A percentile compares a stretch with the other conserved stretches of the same genome.
Evolutionary conservation across 2,113 vertebrate species (phyloP).

Genomic region (Xiphophorus hellerii): DNA sequence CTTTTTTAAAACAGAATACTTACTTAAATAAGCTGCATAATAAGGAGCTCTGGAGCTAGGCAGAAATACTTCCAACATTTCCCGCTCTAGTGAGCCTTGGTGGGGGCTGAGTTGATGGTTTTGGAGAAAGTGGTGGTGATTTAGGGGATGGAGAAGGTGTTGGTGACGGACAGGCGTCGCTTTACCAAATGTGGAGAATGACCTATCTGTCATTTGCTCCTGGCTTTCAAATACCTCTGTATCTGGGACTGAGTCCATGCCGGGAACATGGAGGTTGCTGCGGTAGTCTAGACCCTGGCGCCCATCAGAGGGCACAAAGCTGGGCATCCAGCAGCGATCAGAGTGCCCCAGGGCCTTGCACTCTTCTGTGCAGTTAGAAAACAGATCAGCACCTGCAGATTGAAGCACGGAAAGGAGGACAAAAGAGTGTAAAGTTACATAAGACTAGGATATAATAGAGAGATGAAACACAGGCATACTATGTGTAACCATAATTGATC

Average conservation of each 20-base stretch:
- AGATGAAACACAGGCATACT: background rate
- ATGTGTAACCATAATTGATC: too few species aligned
- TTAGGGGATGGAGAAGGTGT: constrained; percentile 53
- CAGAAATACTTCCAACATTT: constrained; percentile 94
- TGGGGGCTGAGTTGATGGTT: constrained; percentile 75
- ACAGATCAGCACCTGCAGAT: constrained; percentile 89
- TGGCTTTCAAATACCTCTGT: constrained; percentile 95
- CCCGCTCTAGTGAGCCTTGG: constrained; percentile 87
- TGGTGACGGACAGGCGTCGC: constrained; percentile 83
- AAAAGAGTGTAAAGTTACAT: background rate
- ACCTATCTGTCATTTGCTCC: constrained; percentile 88
- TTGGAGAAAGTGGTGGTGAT: constrained; percentile 60
- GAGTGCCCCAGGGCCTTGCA: constrained; percentile 99
- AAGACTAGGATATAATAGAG: background rate
- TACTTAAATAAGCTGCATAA: constrained; percentile 95
- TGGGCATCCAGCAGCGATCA: constrained; percentile 99
- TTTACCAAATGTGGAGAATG: constrained; percentile 98
- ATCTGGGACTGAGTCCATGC: constrained; percentile 98
- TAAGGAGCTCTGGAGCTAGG: constrained; percentile 90
- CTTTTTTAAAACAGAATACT: constrained; percentile 79
- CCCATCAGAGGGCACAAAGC: constrained; percentile 92
- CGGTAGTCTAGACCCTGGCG: constrained; percentile 97
- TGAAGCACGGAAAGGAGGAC: background rate
- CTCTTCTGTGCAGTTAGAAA: constrained; percentile 99
- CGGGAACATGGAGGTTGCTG: constrained; percentile 98